Base-by-base conservation (phyloP, 1,140 invertebrate genomes). In the Heliconius hermathena region DNA sequence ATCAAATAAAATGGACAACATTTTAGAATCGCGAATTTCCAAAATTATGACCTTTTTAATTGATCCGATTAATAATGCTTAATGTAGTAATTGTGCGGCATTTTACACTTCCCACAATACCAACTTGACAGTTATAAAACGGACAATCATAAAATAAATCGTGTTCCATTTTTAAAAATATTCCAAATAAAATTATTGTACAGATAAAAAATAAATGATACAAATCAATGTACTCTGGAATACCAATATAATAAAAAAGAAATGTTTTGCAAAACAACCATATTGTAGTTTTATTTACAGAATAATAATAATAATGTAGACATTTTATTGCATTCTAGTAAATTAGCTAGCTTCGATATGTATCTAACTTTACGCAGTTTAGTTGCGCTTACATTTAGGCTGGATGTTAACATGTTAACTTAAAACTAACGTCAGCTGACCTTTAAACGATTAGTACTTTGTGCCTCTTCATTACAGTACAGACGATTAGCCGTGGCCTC, bases 41-140 rank as follows among this genome's bases (percentile, higher is more conserved):
- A 22, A 57, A 54, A 57, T 36, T 20, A 38, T 71, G 83, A 73
- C 82, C 84, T 73, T 82, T 75, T 54, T 83, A 77, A 86, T 85
- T 84, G 85, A 83, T 82, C 9, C 84, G 84, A 83, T 49, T 84
- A 73, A 80, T 85, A 83, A 85, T 81, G 84, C 88, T 88, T 87
- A 86, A 83, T 52, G 76, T 87, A 87, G 80, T 82, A 87, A 82
- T 92, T 92, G 91, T 92, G 91, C 91, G 91, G 86, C 87, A 82
- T 84, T 82, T 84, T 81, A 85, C 82, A 29, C 11, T 66, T 66
- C 11, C 60, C 60, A 66, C 60, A 66, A 26, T 66, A 66, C 11
- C 60, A n/a, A 66, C 60, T 52, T 52, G 49, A 52, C 18, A 52
- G 49, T 52, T 52, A 22, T 22, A 57, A 60, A 60, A 26, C 54